Evolutionary conservation across 2,888 invertebrate genomes (phyloP).

Genomic region (Globia sparganii): DNA sequence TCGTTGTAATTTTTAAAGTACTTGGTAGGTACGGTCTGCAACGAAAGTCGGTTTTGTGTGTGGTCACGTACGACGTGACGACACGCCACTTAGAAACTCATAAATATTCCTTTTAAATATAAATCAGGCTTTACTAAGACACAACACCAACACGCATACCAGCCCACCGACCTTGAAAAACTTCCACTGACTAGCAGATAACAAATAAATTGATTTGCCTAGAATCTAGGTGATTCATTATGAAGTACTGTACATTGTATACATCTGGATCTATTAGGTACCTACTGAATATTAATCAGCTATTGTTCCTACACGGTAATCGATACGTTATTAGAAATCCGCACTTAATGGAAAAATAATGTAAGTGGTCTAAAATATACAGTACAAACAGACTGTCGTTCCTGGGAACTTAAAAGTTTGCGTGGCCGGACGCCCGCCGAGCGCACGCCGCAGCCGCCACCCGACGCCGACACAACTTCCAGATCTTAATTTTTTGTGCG

Average conservation of each 20-base stretch:
- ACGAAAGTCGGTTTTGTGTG: neutral
- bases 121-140: neutral
- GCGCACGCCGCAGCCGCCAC: neutral
- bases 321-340: conserved; percentile 16
- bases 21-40: neutral
- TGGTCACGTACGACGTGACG: neutral
- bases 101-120: neutral
- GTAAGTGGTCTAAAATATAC: conserved; percentile 11
- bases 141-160: neutral
- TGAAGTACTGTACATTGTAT: too few relatives aligned
- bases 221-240: too few relatives aligned
- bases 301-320: neutral
- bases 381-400: conserved; percentile 37
- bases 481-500: conserved; percentile 65
- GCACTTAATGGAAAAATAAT: conserved; percentile 48
- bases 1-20: neutral
- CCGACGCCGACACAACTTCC: conserved; percentile 48
- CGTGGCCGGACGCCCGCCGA: neutral
- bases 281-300: neutral
- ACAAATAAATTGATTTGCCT: too few relatives aligned
- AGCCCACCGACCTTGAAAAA: neutral
- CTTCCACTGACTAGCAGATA: neutral
- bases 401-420: conserved; percentile 50
- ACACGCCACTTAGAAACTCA: neutral
- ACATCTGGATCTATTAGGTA: neutral